Base-by-base conservation (phyloP, 2,888 invertebrate species). In the Erebia palarica region DNA sequence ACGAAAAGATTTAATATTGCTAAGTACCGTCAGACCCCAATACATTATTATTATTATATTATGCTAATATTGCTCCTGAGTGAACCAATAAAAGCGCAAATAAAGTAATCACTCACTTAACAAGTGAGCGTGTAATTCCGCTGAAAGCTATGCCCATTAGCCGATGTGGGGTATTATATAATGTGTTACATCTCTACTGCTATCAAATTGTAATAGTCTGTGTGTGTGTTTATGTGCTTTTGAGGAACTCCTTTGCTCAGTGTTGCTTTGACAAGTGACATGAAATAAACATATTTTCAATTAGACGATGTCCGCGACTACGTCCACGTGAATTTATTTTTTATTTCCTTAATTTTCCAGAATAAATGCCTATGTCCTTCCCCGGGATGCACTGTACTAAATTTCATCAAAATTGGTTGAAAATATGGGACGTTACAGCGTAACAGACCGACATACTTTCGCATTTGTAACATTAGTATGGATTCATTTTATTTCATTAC, bases 81-180 rank as follows among this genome's bases (percentile, higher is more conserved):
- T 18, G 13, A 61, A 13, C 61, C 67, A 72, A 64, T 69, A 72
- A 66, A 69, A 63, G 61, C 69, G 55, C 64, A 69, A 72, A 72
- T 67, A 72, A 72, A 72, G 66, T 61, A 72, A 72, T 72, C 72
- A 72, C 72, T 72, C 67, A 69, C 63, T 60, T 71, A 73, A 67
- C 71, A 71, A 73, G 65, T 68, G 59, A 71, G 47, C 58, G 21
- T 58, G 68, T 71, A 71, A 73, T 73, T 71, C 69, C 69, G 63
- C 36, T 69, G 71, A 73, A 73, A 71, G 69, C 73, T 21, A 44
- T 59, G 49, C 61, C 67, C 47, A 66, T 66, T 55, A 55, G 55
- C 36, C 36, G 36, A 36, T 36, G 36, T 36, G 36, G 36, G 36
- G 7, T 36, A 36, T 36, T 36, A 36, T 61, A 14, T 36, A 42